These are phyloP conservation scores for Ceramica pisi DNA, from an alignment of 2,888 invertebrate species.

Conservation along the genomic window DNA sequence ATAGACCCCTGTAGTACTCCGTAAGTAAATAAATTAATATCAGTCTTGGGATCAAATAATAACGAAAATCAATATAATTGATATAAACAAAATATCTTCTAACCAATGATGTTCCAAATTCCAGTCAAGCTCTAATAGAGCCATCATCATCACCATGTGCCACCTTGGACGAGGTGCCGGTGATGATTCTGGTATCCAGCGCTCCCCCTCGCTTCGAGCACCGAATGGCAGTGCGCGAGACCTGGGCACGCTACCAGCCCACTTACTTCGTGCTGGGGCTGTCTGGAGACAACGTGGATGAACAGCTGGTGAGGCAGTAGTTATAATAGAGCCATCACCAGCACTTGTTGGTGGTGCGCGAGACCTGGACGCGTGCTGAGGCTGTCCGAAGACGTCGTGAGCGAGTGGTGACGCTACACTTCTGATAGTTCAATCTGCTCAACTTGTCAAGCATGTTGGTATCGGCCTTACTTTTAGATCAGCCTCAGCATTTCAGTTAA, in stretches of 20 bases:
- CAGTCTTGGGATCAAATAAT: too few species aligned
- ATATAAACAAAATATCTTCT: too few species aligned
- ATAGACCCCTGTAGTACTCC: neutral
- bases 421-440: neutral
- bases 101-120: constrained; percentile 40
- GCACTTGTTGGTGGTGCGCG: constrained; percentile 89
- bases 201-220: constrained; percentile 87
- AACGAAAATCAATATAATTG: too few species aligned
- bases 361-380: constrained; percentile 92
- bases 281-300: constrained; percentile 72
- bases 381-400: constrained; percentile 71
- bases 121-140: constrained; percentile 80
- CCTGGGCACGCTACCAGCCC: constrained; percentile 90
- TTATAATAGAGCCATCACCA: constrained; percentile 79
- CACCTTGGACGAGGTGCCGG: constrained; percentile 64
- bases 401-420: constrained; percentile 73
- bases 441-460: too few species aligned
- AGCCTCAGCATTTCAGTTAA: too few species aligned
- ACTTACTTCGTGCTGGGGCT: constrained; percentile 91
- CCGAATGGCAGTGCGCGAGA: constrained; percentile 89
- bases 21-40: too few species aligned
- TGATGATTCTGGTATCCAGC: constrained; percentile 90
- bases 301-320: constrained; percentile 71
- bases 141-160: constrained; percentile 76
- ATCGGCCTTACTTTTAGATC: too few species aligned